phyloP scores from a whole-genome alignment of 2,888 invertebrate genomes.

The Masnerella sp. region DNA sequence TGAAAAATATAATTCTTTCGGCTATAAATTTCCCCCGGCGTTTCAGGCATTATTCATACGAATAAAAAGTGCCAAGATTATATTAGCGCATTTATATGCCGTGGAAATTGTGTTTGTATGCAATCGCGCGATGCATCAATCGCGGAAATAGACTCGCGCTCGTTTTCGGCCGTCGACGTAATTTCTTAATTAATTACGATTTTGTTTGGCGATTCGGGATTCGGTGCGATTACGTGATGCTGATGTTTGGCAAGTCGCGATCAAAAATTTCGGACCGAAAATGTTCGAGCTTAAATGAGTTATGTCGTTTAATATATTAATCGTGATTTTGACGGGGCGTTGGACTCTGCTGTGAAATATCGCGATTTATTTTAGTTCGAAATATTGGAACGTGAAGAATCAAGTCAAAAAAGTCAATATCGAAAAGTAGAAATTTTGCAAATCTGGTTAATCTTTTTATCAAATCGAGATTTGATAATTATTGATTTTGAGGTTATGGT shows the following conservation, averaged over 20 bases:
- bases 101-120: slow-evolving; percentile 1
- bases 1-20: slow-evolving; percentile 12
- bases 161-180: background rate
- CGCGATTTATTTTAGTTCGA: too few relatives aligned
- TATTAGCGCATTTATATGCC: slow-evolving; percentile 11
- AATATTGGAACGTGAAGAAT: too few relatives aligned
- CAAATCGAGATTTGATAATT: too few relatives aligned
- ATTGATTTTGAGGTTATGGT: too few relatives aligned
- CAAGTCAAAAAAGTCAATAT: too few relatives aligned
- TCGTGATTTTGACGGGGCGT: slow-evolving; percentile 4
- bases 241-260: too few relatives aligned
- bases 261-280: slow-evolving; percentile 1
- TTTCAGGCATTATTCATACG: slow-evolving; percentile 13
- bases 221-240: background rate
- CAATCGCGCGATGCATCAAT: slow-evolving; percentile 10
- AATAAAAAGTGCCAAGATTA: slow-evolving; percentile 17
- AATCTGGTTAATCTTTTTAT: too few relatives aligned
- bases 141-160: background rate
- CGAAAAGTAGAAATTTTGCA: too few relatives aligned
- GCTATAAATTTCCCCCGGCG: slow-evolving; percentile 15
- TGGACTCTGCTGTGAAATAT: too few relatives aligned
- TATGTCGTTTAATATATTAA: slow-evolving; percentile 14
- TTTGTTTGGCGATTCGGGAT: background rate
- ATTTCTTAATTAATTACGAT: background rate
- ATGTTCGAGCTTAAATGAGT: too few relatives aligned